These are phyloP conservation scores for Agrochola lota DNA, from an alignment of 2,888 invertebrate genomes.

Conservation along the genomic window DNA sequence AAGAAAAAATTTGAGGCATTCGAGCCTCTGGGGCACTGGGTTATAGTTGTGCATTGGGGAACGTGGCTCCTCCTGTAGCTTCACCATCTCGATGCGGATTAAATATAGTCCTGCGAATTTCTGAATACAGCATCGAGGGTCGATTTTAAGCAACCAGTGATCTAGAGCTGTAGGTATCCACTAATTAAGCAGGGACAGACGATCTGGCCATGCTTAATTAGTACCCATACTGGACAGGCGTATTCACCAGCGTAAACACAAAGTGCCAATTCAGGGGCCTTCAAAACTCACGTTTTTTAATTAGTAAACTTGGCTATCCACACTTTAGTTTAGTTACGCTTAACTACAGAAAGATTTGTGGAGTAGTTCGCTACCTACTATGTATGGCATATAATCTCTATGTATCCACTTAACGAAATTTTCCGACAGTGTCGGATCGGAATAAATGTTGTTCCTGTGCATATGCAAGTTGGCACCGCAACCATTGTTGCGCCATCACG, in stretches of 20 bases:
- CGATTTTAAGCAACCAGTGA: not conserved
- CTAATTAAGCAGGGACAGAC: too few relatives aligned
- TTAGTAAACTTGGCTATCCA: not conserved
- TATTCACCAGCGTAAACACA: not conserved
- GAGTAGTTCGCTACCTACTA: not conserved
- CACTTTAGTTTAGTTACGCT: not conserved
- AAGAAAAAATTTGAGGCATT: not conserved
- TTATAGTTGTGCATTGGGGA: not conserved
- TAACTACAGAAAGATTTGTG: not conserved
- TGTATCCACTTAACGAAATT: not conserved
- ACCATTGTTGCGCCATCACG: not conserved
- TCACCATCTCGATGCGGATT: not conserved
- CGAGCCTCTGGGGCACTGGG: not conserved
- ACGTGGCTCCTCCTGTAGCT: not conserved
- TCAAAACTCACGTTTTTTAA: not conserved
- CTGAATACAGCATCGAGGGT: not conserved
- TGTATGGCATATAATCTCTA: not conserved
- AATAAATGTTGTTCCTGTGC: not conserved
- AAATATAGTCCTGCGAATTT: not conserved
- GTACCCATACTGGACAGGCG: not conserved
- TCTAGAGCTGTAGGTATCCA: not conserved
- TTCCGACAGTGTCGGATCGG: not conserved
- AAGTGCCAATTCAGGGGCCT: not conserved
- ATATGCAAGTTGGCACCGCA: not conserved
- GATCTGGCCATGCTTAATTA: too few relatives aligned